Base-by-base conservation (phyloP, 2,888 invertebrate genomes). In the Gymnoscelis rufifasciata region DNA sequence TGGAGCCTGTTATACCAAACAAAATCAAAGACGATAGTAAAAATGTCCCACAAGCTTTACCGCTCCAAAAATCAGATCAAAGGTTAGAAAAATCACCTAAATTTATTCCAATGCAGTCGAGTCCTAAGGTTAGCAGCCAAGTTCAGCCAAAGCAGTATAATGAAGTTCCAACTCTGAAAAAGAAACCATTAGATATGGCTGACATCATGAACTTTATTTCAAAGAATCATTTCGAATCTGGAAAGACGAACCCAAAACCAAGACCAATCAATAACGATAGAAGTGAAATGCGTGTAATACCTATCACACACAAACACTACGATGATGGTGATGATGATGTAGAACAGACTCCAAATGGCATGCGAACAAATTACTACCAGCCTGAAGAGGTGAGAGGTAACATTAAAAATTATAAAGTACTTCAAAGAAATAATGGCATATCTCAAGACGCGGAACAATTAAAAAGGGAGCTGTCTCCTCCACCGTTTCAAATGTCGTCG, bases 331-430 rank as follows among this genome's bases (percentile, higher is more conserved):
- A 62, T 26, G 61, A 68, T 28, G 59, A 60, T 12, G 59, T 55
- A 28, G 59, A 68, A 29, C 56, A 66, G 36, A 60, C 55, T 30
- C 56, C 52, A n/a, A 67, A 69, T 49, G 60, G 65, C 44, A 62
- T 64, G 38, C 67, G 64, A 40, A 59, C 60, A 15, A 66, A 67
- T 57, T 59, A 61, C 38, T 71, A 78, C 29, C 70, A 74, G 31
- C 70, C 74, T 43, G 74, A 77, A 44, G 83, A 83, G 62, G 57
- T 83, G 35, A 68, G 72, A 6, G 84, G 86, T 5, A 68, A 74
- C 12, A 79, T 87, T 13, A 88, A 81, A 65, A 88, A 84, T 57
- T 88, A 88, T 48, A 88, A 88, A 68, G 76, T 84, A 12, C 62
- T 88, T 50, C 83, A 84, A 55, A 68, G 87, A 39, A 82, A 80